Evolutionary conservation across 1,140 invertebrate species (phyloP).

Genomic region (Trichonephila inaurata): DNA sequence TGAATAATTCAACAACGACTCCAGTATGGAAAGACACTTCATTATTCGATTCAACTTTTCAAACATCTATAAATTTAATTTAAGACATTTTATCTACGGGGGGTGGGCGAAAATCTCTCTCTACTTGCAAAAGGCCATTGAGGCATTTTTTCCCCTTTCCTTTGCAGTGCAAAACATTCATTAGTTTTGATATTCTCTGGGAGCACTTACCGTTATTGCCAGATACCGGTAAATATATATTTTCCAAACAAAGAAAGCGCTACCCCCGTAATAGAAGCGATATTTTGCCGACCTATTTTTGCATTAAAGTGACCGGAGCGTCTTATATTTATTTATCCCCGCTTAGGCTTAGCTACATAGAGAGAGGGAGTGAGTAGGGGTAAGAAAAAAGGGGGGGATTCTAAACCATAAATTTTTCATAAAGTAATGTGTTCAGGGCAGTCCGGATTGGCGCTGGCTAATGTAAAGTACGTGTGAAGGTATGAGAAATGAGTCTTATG

Average conservation of each 20-base stretch:
- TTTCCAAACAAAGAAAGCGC: constrained; percentile 67
- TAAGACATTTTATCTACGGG: constrained; percentile 16
- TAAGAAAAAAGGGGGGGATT: background rate
- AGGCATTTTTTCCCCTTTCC: background rate
- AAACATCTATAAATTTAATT: constrained; percentile 75
- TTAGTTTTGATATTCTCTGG: constrained; percentile 72
- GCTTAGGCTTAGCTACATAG: background rate
- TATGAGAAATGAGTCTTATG: constrained; percentile 59
- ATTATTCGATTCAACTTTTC: constrained; percentile 71
- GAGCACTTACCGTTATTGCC: constrained; percentile 72
- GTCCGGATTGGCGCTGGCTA: constrained; percentile 50
- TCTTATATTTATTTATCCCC: constrained; percentile 72
- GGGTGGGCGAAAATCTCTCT: constrained; percentile 17
- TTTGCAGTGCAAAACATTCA: constrained; percentile 64
- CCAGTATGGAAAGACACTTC: constrained; percentile 54
- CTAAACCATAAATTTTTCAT: constrained; percentile 72
- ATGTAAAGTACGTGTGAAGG: constrained; percentile 73
- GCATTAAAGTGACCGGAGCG: constrained; percentile 71
- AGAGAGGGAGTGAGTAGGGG: background rate
- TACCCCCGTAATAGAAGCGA: constrained; percentile 67
- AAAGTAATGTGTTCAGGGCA: constrained; percentile 68
- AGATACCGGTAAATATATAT: constrained; percentile 73
- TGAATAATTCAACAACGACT: constrained; percentile 66
- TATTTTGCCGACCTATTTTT: constrained; percentile 74
- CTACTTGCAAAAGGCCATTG: background rate